These are phyloP conservation scores for Plotosus lineatus DNA, from an alignment of 2,113 vertebrate genomes.

Conservation along the genomic window DNA sequence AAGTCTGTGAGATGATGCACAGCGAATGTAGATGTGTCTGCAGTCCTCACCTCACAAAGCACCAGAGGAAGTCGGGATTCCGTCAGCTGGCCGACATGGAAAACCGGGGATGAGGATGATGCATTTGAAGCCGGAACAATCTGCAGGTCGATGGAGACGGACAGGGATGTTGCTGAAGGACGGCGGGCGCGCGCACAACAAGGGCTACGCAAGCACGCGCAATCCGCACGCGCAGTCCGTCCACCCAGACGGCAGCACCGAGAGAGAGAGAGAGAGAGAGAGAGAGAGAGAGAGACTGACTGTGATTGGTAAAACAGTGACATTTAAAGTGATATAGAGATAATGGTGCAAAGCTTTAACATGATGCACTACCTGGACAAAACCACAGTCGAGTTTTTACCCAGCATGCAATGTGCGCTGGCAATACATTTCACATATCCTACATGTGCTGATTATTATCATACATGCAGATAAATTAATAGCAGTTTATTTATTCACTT, in stretches of 20 bases:
- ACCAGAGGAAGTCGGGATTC: constrained; percentile 13
- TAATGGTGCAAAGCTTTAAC: not conserved
- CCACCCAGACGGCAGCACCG: constrained; percentile 34
- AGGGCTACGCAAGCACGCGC: constrained; percentile 47
- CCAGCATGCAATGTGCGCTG: not conserved
- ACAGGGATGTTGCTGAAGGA: constrained; percentile 38
- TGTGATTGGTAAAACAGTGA: not conserved
- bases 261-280: constrained; percentile 5
- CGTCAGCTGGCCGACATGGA: constrained; percentile 45
- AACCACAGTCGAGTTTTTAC: not conserved
- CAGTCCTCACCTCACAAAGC: constrained; percentile 29
- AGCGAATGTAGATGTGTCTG: not conserved
- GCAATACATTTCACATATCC: not conserved
- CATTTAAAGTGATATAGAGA: not conserved
- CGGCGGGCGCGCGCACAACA: constrained; percentile 40
- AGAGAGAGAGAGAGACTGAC: not conserved
- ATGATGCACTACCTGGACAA: not conserved
- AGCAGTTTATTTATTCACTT: not conserved
- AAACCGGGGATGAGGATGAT: constrained; percentile 16
- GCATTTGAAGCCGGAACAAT: constrained; percentile 41
- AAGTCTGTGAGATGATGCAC: not conserved
- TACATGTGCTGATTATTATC: not conserved
- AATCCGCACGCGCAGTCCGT: constrained; percentile 1
- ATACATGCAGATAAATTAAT: not conserved
- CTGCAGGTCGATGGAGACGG: constrained; percentile 33